Base-by-base conservation (phyloP, 1,140 invertebrate species). In the Drosophila funebris region DNA sequence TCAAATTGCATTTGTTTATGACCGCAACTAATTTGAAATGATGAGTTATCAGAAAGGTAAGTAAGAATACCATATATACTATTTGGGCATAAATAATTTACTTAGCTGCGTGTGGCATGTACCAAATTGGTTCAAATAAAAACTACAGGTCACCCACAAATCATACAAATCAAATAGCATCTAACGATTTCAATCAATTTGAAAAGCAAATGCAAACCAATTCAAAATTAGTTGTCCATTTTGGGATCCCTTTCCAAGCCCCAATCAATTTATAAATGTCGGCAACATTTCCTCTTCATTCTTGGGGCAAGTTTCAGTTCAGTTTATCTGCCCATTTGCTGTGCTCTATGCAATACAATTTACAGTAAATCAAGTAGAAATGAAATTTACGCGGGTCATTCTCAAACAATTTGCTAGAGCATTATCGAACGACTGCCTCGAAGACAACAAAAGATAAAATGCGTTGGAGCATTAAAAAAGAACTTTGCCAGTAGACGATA, bases 11-110 rank as follows among this genome's bases (percentile, higher is more conserved):
- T 14, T 70, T 24, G n/a, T 24, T 24, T 85, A 56, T 68, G 84
- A 83, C 74, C 66, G 81, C 50, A 50, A 61, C 46, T 71, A 70
- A 79, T 76, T 71, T 70, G 62, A 52, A 79, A 88, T 74, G 76
- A 90, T 90, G 89, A 90, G 89, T 83, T 90, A 90, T 78, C 89
- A 90, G 67, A 90, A 90, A 73, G 89, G 89, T 90, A 80, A 89
- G 89, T 90, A 83, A 71, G 74, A 27, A 4, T 4, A 36, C n/a
- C 33, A 36, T 13, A 13, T 13, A 36, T 5, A 13, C n/a, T 36
- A 36, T 13, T n/a, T 13, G 9, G 1, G 11, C 4, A 27, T 37
- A 41, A 63, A 58, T 72, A 31, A 71, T 46, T 43, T 16, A 52
- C 52, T 52, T 31, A 24, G 29, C 71, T 79, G 76, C 6, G 57